These are phyloP conservation scores for Solea solea DNA, from an alignment of 2,113 vertebrate species.

Conservation along the genomic window DNA sequence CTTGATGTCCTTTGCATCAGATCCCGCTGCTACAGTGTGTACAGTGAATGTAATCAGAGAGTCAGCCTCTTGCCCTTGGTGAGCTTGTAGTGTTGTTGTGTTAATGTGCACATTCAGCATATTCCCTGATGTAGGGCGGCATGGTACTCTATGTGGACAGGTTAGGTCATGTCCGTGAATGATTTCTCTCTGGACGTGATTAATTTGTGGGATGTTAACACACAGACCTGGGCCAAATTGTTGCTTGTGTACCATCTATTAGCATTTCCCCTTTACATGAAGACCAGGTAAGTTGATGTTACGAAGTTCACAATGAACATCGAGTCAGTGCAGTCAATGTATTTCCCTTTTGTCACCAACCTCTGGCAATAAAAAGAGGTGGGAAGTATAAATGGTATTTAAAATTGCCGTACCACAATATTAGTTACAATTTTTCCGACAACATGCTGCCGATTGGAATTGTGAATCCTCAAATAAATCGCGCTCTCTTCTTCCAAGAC, in stretches of 20 bases:
- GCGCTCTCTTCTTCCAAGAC: slow-evolving; percentile 53
- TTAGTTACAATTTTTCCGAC: slow-evolving; percentile 53
- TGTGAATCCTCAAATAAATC: slow-evolving; percentile 58
- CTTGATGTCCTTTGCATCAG: slow-evolving; percentile 63
- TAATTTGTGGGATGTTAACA: slow-evolving; percentile 20
- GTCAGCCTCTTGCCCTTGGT: slow-evolving; percentile 48
- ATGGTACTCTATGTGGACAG: slow-evolving; percentile 17
- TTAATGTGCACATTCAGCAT: slow-evolving; percentile 37
- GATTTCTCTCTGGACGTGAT: slow-evolving; percentile 29
- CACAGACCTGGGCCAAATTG: not conserved
- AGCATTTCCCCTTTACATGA: slow-evolving; percentile 7
- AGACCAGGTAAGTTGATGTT: slow-evolving; percentile 26
- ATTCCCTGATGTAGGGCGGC: slow-evolving; percentile 30
- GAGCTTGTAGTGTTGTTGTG: slow-evolving; percentile 29
- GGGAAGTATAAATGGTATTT: slow-evolving; percentile 45
- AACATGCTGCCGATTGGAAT: slow-evolving; percentile 43
- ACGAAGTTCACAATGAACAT: slow-evolving; percentile 31
- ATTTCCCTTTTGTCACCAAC: slow-evolving; percentile 18
- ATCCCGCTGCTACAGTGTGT: slow-evolving; percentile 63
- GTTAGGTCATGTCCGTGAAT: slow-evolving; percentile 40
- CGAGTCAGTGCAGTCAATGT: not conserved
- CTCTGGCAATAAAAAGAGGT: slow-evolving; percentile 22
- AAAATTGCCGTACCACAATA: slow-evolving; percentile 19
- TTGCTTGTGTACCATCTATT: slow-evolving; percentile 6
- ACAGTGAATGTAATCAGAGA: slow-evolving; percentile 71